Evolutionary conservation across 2,888 invertebrate species (phyloP).

Genomic region (Lottia gigantea): DNA sequence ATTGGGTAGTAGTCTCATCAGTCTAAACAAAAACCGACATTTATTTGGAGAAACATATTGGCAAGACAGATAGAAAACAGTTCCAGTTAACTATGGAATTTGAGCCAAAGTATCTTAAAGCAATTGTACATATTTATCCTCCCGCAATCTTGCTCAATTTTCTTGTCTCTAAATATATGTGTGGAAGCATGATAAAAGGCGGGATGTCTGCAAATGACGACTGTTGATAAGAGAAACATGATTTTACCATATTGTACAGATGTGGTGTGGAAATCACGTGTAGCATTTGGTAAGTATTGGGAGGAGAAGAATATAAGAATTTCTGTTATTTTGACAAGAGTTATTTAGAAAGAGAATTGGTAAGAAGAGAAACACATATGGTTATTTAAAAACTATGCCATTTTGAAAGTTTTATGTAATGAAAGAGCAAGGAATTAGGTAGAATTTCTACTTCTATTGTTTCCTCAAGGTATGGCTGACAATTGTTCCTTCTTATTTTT

Average conservation of each 20-base stretch:
- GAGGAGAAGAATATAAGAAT: constrained; percentile 6
- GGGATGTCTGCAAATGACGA: too few relatives aligned
- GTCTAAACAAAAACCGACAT: constrained; percentile 5
- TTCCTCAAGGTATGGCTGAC: too few relatives aligned
- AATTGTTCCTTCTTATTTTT: too few relatives aligned
- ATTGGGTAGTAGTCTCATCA: background rate
- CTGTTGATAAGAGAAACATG: too few relatives aligned
- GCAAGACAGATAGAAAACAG: constrained; percentile 5
- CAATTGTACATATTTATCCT: background rate
- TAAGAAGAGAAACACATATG: constrained; percentile 2
- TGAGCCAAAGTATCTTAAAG: background rate
- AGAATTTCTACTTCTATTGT: too few relatives aligned
- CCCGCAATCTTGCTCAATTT: background rate
- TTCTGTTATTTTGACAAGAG: constrained; percentile 9
- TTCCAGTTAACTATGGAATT: background rate
- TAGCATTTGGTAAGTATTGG: constrained; percentile 2
- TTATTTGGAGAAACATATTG: background rate
- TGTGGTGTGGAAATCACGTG: background rate
- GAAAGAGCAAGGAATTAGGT: background rate
- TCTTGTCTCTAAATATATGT: too few relatives aligned
- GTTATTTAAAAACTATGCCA: background rate
- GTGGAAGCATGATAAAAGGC: too few relatives aligned
- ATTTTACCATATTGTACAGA: background rate
- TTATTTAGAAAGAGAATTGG: constrained; percentile 7
- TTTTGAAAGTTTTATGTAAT: background rate